Evolutionary conservation across 2,797 vertebrate species (phyloP), one percentile per base, ranked within the genome.

Genomic region (Centropyge bicolor): DNA sequence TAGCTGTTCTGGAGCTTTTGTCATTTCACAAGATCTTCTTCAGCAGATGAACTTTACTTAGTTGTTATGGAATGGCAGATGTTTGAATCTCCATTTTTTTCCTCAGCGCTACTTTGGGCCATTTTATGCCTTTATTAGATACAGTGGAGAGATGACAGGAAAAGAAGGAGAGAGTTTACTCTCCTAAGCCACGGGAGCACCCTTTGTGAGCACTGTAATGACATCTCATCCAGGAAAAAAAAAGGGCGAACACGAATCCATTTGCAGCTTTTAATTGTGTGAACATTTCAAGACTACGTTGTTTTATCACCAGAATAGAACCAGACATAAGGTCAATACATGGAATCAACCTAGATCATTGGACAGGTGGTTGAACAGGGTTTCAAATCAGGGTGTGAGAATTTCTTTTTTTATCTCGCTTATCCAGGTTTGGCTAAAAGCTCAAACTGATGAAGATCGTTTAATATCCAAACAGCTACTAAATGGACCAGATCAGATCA

Each of bases 1-100:
- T 13, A 51, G 16, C 57, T 52, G 24, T n/a, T 74, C 22, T 55
- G 56, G 6, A 36, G 49, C 35, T 68, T 79, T 43, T 16, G 8
- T 16, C 4, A 27, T 54, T 63, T 63, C 8, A 57, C 40, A 16
- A 55, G 10, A 3, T 31, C 17, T 64, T 46, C 11, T 24, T 56
- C 40, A 20, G 48, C 43, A 49, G 38, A 61, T 51, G 6, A 11
- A 4, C 20, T 35, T 36, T 43, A 22, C 24, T 60, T 24, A 35
- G 13, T 51, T 43, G 67, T 35, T 20, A 11, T 22, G 27, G 9
- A 20, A 38, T 6, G 14, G 27, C 17, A 20, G 14, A 43, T 68
- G 24, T 8, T 20, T 13, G 41, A 9, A 46, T 46, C 2, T 46
- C 5, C 2, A 55, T 8, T 35, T 19, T 35, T 35, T 49, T 40